Conservation (phyloP, 2,888 invertebrate species). For the Pheosia gnoma region DNA sequence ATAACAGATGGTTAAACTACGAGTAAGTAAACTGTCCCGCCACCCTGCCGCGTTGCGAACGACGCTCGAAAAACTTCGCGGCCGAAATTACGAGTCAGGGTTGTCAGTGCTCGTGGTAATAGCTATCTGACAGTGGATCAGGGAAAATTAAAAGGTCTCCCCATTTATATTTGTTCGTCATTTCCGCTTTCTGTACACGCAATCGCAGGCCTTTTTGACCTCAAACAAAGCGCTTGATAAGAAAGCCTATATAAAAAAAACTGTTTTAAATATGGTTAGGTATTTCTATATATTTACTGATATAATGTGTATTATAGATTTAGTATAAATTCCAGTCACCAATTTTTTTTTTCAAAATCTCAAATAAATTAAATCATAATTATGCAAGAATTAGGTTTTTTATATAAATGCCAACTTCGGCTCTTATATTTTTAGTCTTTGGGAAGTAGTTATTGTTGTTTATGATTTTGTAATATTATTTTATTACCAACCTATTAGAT, state of each 20-base stretch:
- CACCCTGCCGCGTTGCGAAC: conserved; percentile 14
- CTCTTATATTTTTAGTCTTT: too few relatives aligned
- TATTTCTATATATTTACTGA: too few relatives aligned
- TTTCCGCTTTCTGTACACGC: conserved; percentile 55
- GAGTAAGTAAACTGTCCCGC: neutral
- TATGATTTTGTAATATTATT: too few relatives aligned
- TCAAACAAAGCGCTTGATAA: conserved; percentile 14
- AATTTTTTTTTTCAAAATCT: too few relatives aligned
- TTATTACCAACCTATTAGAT: too few relatives aligned
- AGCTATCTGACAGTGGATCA: conserved; percentile 46
- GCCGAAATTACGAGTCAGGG: conserved; percentile 40
- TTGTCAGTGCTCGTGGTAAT: conserved; percentile 48
- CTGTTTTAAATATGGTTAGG: neutral
- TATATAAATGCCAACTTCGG: too few relatives aligned
- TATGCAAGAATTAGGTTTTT: too few relatives aligned
- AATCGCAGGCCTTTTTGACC: conserved; percentile 35
- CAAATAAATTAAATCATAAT: too few relatives aligned
- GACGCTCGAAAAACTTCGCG: conserved; percentile 31
- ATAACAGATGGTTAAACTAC: too few relatives aligned
- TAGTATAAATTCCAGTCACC: too few relatives aligned
- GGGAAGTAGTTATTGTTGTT: too few relatives aligned
- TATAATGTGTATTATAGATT: too few relatives aligned
- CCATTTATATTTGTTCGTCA: conserved; percentile 49
- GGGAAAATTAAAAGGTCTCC: conserved; percentile 52
- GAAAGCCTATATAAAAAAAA: neutral